Conservation (phyloP, 2,888 invertebrate genomes). For the Mycalesis mineus region DNA sequence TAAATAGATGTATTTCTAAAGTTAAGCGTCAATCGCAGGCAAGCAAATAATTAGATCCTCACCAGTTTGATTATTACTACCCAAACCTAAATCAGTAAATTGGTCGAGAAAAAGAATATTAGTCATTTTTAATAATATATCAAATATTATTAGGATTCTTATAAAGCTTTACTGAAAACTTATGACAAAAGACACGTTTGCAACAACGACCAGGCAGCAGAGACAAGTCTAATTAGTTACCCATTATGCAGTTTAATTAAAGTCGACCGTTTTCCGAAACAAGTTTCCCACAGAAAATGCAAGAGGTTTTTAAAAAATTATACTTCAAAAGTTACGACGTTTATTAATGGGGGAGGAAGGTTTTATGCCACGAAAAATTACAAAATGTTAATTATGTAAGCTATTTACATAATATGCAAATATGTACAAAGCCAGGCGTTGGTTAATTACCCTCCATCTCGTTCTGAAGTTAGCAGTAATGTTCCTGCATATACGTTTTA, state of each 20-base stretch:
- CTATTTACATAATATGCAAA: constrained; percentile 23
- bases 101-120: too few relatives aligned
- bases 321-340: constrained; percentile 5
- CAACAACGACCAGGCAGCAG: neutral
- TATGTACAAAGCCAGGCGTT: constrained; percentile 11
- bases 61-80: too few relatives aligned
- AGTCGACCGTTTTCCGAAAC: constrained; percentile 14
- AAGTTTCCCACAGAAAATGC: constrained; percentile 10
- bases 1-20: too few relatives aligned
- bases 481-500: too few relatives aligned
- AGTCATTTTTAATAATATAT: too few relatives aligned
- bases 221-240: neutral
- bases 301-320: constrained; percentile 4
- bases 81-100: too few relatives aligned
- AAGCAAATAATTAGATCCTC: too few relatives aligned
- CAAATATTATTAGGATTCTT: too few relatives aligned
- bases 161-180: neutral
- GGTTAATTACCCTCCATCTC: constrained; percentile 2
- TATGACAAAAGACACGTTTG: neutral
- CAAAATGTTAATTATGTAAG: constrained; percentile 20
- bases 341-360: constrained; percentile 16
- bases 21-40: too few relatives aligned
- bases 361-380: constrained; percentile 21
- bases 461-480: neutral
- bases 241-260: constrained; percentile 21